Evolutionary conservation across 2,797 vertebrate species (phyloP).

Genomic region (Synanceia verrucosa): DNA sequence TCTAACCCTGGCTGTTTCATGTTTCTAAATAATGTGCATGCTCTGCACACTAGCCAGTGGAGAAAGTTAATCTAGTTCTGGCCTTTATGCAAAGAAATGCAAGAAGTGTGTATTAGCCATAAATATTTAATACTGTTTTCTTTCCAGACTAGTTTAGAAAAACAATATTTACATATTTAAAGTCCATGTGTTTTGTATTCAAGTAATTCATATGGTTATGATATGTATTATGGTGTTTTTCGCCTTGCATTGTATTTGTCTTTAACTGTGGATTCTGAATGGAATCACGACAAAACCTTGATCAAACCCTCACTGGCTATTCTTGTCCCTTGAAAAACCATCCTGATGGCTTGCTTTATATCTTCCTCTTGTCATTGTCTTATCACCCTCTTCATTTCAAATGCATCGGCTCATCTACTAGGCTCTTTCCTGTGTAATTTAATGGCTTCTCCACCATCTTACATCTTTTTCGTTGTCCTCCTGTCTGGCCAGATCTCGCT

Average conservation of each 20-base stretch:
- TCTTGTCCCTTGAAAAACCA: neutral
- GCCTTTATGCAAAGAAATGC: slow-evolving; percentile 30
- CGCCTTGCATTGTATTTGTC: neutral
- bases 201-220: slow-evolving; percentile 6
- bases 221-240: neutral
- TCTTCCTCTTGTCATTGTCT: neutral
- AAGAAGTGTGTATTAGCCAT: slow-evolving; percentile 15
- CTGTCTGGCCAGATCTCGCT: slow-evolving; percentile 77
- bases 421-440: slow-evolving; percentile 1
- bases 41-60: slow-evolving; percentile 6
- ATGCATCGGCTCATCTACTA: slow-evolving; percentile 17
- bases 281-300: neutral
- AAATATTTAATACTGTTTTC: slow-evolving; percentile 45
- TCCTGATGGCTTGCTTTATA: neutral
- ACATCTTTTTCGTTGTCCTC: slow-evolving; percentile 20
- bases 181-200: slow-evolving; percentile 9
- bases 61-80: slow-evolving; percentile 24
- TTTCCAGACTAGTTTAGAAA: slow-evolving; percentile 28
- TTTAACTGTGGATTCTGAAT: slow-evolving; percentile 8
- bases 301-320: neutral
- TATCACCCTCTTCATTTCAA: slow-evolving; percentile 15
- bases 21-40: slow-evolving; percentile 15
- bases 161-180: slow-evolving; percentile 30
- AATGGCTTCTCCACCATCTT: neutral
- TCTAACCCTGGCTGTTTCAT: slow-evolving; percentile 7